Percentiles rank a stretch among this genome's conserved stretches.
Evolutionary conservation across 2,797 vertebrate species (phyloP).

Genomic region (Mormyrops attenuatus): DNA sequence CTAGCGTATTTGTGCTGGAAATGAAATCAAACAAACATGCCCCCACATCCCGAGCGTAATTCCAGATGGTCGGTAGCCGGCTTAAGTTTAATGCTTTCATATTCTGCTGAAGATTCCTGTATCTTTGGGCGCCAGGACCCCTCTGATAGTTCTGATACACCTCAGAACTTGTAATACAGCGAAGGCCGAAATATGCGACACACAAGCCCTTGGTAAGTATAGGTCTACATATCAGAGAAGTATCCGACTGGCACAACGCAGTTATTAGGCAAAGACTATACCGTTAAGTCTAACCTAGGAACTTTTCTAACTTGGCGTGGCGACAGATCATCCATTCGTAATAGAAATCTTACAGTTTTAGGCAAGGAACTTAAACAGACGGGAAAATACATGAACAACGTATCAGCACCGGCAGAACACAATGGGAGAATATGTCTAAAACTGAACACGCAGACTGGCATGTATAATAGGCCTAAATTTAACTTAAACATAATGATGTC

Average conservation of each 20-base stretch:
- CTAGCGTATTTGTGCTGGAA: neutral
- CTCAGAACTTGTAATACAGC: neutral
- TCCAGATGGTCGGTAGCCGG: slow-evolving; percentile 48
- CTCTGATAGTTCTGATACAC: neutral
- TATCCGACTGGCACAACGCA: neutral
- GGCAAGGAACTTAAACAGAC: neutral
- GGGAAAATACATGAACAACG: neutral
- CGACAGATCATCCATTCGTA: neutral
- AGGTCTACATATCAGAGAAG: neutral
- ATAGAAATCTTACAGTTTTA: neutral
- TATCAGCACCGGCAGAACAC: neutral
- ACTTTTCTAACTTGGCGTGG: neutral
- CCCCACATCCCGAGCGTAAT: slow-evolving; percentile 32
- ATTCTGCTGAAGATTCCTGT: slow-evolving; percentile 43
- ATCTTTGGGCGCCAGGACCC: neutral
- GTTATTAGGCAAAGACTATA: neutral
- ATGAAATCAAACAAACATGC: slow-evolving; percentile 4
- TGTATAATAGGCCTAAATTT: neutral
- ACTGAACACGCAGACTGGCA: neutral
- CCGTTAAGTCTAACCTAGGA: neutral
- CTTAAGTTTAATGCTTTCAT: slow-evolving; percentile 40
- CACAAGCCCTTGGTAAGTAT: neutral
- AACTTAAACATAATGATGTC: neutral
- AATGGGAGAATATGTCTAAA: neutral
- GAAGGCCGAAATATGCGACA: neutral